A percentile compares a stretch with the other conserved stretches of the same genome.
These are phyloP conservation scores for Pedicia rivosa DNA, from an alignment of 2,888 invertebrate species.

Conservation along the genomic window DNA sequence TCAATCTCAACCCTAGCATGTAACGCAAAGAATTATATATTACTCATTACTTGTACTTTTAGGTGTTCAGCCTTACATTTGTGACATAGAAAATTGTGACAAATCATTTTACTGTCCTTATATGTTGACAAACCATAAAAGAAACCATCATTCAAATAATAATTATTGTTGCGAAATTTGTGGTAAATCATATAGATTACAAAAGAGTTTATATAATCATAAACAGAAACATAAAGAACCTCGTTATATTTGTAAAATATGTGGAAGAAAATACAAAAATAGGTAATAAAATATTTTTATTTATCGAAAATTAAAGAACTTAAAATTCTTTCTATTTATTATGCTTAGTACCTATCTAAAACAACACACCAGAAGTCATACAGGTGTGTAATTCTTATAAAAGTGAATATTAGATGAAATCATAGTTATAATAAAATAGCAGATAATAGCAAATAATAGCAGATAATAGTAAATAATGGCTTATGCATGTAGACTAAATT, in stretches of 20 bases:
- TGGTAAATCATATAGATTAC: slow-evolving; percentile 6
- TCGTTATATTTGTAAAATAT: slow-evolving; percentile 3
- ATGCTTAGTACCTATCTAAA: slow-evolving; percentile 7
- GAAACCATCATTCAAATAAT: slow-evolving; percentile 2
- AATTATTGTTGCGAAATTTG: slow-evolving; percentile 6
- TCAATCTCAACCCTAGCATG: too few species aligned
- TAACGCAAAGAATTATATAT: too few species aligned
- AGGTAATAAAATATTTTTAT: too few species aligned
- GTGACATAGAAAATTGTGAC: background rate
- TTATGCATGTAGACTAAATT: too few species aligned
- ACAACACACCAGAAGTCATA: slow-evolving; percentile 7
- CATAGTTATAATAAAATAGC: too few species aligned
- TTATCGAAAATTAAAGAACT: too few species aligned
- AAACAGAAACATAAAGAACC: slow-evolving; percentile 7
- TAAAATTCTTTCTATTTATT: too few species aligned
- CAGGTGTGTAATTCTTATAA: too few species aligned
- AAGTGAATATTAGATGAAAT: too few species aligned
- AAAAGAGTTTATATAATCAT: slow-evolving; percentile 7
- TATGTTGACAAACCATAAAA: slow-evolving; percentile 5
- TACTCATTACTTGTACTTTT: too few species aligned
- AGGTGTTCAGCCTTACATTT: slow-evolving; percentile 4
- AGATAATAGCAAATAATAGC: too few species aligned
- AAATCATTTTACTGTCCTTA: slow-evolving; percentile 6
- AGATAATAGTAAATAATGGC: too few species aligned
- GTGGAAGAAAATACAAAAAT: slow-evolving; percentile 6